A percentile compares a stretch with the other conserved stretches of the same genome.
Conservation (phyloP, 1,140 invertebrate species). For the Potamilus streckersoni region DNA sequence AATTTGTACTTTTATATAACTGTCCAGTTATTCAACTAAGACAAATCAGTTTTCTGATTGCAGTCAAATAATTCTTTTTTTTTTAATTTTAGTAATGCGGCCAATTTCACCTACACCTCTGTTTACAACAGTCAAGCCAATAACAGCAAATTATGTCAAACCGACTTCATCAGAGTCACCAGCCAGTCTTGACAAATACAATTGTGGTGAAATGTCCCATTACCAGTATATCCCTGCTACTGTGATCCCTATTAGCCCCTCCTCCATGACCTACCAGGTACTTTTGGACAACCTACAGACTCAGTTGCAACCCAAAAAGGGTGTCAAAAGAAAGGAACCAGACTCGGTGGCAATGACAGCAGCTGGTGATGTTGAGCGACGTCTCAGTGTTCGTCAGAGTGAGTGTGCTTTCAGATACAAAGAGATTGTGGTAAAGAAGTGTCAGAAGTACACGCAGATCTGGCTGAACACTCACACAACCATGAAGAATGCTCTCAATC, state of each 20-base stretch:
- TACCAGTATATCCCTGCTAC: conserved; percentile 24
- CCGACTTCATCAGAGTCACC: conserved; percentile 11
- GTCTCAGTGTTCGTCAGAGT: conserved; percentile 60
- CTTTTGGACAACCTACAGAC: conserved; percentile 54
- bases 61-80: conserved; percentile 1
- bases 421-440: conserved; percentile 67
- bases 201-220: conserved; percentile 5
- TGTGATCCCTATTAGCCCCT: conserved; percentile 51
- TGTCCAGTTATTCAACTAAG: no score
- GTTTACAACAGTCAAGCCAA: conserved; percentile 41
- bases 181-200: no score
- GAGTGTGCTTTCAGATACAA: conserved; percentile 66
- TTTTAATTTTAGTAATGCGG: conserved; percentile 20
- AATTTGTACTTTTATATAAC: no score
- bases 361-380: conserved; percentile 46
- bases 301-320: conserved; percentile 42
- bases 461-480: conserved; percentile 63
- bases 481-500: conserved; percentile 64
- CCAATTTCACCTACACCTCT: conserved; percentile 43
- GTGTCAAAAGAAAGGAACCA: conserved; percentile 39
- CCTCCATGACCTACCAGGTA: conserved; percentile 57
- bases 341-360: not conserved
- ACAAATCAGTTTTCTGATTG: not conserved
- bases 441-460: conserved; percentile 63
- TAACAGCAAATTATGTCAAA: not conserved